Base-by-base conservation (phyloP, 2,888 invertebrate species). In the Cephonodes hylas region DNA sequence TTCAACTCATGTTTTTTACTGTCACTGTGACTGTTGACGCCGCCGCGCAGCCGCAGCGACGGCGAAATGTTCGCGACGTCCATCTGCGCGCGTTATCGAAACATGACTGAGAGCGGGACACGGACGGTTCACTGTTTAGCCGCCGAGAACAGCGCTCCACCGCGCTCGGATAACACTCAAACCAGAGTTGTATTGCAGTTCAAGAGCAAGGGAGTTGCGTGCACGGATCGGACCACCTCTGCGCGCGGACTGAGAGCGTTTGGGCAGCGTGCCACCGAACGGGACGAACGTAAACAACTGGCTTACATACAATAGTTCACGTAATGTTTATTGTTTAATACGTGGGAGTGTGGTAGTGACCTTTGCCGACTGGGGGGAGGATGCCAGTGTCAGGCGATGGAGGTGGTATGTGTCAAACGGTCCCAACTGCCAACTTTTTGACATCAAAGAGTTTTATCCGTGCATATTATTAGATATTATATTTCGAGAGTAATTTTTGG, bases 1-100 rank as follows among this genome's bases (percentile, higher is more conserved):
- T 93, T 88, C 74, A 94, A 91, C 75, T 94, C 94, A 77, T 93
- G 91, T 76, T 90, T 88, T 76, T 87, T 88, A 72, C 76, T 80
- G 64, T 87, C 89, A 84, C 86, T 79, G 65, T 74, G 78, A 71
- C 68, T 75, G 66, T 83, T 81, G 59, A 86, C 83, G 77, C 85
- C 88, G 75, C 91, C 89, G 86, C 92, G 91, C 62, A 90, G 78
- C 66, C 93, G 91, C 81, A 93, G 86, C 80, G 93, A 93, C 73
- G 86, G 88, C 71, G 88, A 88, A 23, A 85, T 88, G 84, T 86
- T 89, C 13, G 71, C 64, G 66, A 83, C 88, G 74, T 92, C 93
- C 93, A 93, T 93, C 73, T 77, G 77, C 70, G 74, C 61, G 74
- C 71, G 73, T 81, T 88, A 89, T 78, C 86, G 74, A 76, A 74